Base-by-base conservation (phyloP, 2,888 invertebrate species). In the Bugula neritina region DNA sequence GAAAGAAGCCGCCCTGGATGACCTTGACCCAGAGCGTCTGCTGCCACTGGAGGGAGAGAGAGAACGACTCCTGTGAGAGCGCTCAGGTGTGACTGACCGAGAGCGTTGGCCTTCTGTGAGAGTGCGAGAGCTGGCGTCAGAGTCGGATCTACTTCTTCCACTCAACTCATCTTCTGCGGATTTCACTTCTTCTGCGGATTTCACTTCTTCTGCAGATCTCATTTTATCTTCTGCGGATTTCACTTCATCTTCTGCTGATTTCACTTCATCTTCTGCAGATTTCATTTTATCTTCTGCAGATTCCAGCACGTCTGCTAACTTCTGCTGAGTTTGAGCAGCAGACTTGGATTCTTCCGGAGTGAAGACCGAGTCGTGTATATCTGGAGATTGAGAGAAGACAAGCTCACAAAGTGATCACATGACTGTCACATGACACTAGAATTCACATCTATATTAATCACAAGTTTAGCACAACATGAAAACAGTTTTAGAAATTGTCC, bases 111-210 rank as follows among this genome's bases (percentile, higher is more conserved):
- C 63, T 31, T 63, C 63, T 31, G 63, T 63, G 29, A 63, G 21
- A 31, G 63, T 63, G 34, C 31, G 63, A 63, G 63, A 29, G 27
- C 63, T 63, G 31, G 63, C 27, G 29, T 27, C 63, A 31, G 63
- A 63, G 5, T 3, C 25, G 31, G 63, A 63, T 5, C 63, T 27
- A n/a, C 63, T 63, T 31, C 63, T 43, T 43, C 5, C 43, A 5
- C 17, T 43, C 17, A 17, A 10, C 43, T 43, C 43, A 5, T 43
- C 43, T 10, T 43, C 43, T 10, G 43, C 43, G 43, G 43, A 17
- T 10, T 5, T 5, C 43, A 43, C 5, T 43, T 43, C 17, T 43
- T 43, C 10, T 43, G 43, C 43, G 43, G 43, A 17, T 10, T 5
- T 5, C 43, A 43, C 5, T 43, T 43, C 17, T 43, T 43, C 10